Conservation (phyloP, 2,113 vertebrate genomes). For the Esox niger region DNA sequence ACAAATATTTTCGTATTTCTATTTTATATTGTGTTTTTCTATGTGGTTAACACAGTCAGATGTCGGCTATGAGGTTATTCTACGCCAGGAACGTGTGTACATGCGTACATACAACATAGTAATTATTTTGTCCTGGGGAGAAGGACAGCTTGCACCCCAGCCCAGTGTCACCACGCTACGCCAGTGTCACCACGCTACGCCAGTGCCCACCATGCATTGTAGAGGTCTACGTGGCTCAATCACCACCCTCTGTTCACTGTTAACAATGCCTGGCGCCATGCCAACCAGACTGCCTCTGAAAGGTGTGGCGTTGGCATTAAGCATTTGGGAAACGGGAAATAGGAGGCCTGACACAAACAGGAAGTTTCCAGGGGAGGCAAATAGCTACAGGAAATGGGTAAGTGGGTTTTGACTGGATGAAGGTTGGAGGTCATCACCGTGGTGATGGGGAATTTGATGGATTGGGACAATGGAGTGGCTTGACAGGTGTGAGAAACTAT, state of each 20-base stretch:
- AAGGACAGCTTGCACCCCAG: no score
- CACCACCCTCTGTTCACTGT: no score
- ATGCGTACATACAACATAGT: no score
- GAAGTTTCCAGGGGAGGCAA: conserved; percentile 71
- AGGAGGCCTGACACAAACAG: conserved; percentile 71
- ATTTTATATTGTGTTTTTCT: no score
- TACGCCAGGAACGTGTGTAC: no score
- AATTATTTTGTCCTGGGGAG: no score
- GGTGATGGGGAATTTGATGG: conserved; percentile 60
- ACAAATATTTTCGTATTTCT: no score
- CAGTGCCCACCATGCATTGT: conserved; percentile 54
- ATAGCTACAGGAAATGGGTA: conserved; percentile 74
- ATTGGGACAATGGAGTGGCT: conserved; percentile 62
- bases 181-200: no score
- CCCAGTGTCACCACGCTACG: no score
- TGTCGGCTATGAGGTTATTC: no score
- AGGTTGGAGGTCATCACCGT: conserved; percentile 58
- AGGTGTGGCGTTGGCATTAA: conserved; percentile 46
- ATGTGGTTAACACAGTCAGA: no score
- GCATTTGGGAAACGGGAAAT: conserved; percentile 65
- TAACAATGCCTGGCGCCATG: no score
- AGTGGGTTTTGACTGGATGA: conserved; percentile 60
- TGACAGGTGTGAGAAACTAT: conserved; percentile 67
- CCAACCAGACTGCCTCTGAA: conserved; percentile 11
- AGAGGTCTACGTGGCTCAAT: conserved; percentile 2